Evolutionary conservation across 2,888 invertebrate genomes (phyloP), one percentile per base, ranked within the genome.

Genomic region (Philereme transversata): DNA sequence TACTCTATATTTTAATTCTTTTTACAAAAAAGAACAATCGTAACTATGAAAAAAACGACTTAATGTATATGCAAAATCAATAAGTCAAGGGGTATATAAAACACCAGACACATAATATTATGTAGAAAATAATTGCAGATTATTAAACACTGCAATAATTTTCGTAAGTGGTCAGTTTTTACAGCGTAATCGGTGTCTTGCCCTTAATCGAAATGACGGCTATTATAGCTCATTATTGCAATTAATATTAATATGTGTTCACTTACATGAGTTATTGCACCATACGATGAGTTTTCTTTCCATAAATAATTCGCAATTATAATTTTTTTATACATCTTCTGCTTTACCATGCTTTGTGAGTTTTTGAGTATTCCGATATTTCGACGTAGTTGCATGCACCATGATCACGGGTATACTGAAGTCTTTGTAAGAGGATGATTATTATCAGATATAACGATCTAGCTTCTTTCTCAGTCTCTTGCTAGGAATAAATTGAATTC

Each of bases 181-280:
- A 41, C 44, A 49, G 47, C 35, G 50, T 63, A 51, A 67, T 64
- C 55, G 46, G 53, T 47, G 43, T 45, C 22, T 58, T 64, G 69
- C 59, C 57, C 59, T 66, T 67, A 59, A 45, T 57, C 53, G 50
- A 50, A 64, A 63, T 63, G 50, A 57, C 64, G 43, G 63, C 57
- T 64, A 65, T 67, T 63, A 63, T 44, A 38, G 51, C 57, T 60
- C 58, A 68, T 68, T 69, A 65, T 61, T 65, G 63, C 55, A 58
- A 65, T 63, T 67, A 62, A 65, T 65, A 62, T 60, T 62, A 49
- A 63, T 54, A 7, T 50, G 22, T 57, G 50, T 56, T 22, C 62
- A 58, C 60, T 60, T 64, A 57, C 34, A 60, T 57, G 62, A 62
- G 40, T 60, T 52, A 60, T 59, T 58, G 49, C 53, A 62, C 34